Evolutionary conservation across 1,140 invertebrate genomes (phyloP).

Genomic region (Meloidogyne floridensis): DNA sequence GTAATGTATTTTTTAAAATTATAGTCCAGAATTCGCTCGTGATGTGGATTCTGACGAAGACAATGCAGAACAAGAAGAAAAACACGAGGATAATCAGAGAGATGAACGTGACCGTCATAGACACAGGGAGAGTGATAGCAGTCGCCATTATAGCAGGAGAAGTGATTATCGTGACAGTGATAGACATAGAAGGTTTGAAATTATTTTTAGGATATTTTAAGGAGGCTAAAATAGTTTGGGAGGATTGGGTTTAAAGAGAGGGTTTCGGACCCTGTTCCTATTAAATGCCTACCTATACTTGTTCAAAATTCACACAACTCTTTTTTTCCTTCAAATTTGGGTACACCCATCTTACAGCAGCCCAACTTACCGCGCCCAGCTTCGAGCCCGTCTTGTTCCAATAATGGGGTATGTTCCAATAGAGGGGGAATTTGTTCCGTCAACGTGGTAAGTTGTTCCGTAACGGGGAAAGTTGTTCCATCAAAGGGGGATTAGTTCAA

Average conservation of each 20-base stretch:
- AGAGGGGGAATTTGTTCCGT: too few species aligned
- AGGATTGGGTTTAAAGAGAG: neutral
- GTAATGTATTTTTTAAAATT: slow-evolving; percentile 13
- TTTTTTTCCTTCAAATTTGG: too few species aligned
- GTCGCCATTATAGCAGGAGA: slow-evolving; percentile 11
- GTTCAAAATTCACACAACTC: too few species aligned
- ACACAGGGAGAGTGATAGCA: slow-evolving; percentile 9
- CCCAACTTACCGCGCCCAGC: too few species aligned
- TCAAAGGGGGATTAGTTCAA: too few species aligned
- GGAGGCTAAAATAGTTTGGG: neutral
- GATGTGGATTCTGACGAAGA: slow-evolving; percentile 72
- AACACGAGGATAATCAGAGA: slow-evolving; percentile 27
- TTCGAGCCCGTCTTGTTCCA: too few species aligned
- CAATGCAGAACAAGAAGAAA: slow-evolving; percentile 50
- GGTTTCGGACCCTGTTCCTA: neutral
- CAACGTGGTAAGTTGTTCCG: too few species aligned
- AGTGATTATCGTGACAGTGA: slow-evolving; percentile 19
- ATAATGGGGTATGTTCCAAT: too few species aligned
- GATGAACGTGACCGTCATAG: slow-evolving; percentile 8
- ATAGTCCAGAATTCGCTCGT: slow-evolving; percentile 41
- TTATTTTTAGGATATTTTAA: neutral
- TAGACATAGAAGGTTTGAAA: neutral
- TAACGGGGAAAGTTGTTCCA: too few species aligned
- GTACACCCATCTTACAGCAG: too few species aligned
- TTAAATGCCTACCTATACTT: neutral